Evolutionary conservation across 2,888 invertebrate genomes (phyloP).

Genomic region (Abrostola triplasia): DNA sequence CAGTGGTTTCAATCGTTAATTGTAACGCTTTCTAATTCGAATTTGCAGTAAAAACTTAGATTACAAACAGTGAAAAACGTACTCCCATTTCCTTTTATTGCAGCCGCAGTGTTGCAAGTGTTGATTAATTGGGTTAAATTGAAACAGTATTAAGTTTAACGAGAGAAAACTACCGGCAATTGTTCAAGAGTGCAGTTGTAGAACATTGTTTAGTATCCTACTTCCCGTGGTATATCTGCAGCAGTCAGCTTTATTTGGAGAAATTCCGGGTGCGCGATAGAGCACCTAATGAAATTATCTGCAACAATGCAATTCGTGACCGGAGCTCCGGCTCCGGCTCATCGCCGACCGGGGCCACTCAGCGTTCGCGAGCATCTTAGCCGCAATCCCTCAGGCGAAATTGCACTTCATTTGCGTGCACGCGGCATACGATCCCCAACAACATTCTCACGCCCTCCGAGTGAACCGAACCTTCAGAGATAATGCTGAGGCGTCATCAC

Average conservation of each 20-base stretch:
- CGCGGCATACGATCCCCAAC: conserved; percentile 68
- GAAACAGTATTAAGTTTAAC: conserved; percentile 57
- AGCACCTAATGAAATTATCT: conserved; percentile 76
- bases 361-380: conserved; percentile 66
- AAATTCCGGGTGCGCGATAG: conserved; percentile 53
- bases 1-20: conserved; percentile 49
- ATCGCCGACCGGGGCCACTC: conserved; percentile 55
- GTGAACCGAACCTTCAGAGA: conserved; percentile 60
- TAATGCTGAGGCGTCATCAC: conserved; percentile 61
- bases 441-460: conserved; percentile 78
- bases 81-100: conserved; percentile 41
- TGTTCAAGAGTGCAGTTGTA: conserved; percentile 30
- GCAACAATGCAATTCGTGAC: conserved; percentile 80
- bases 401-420: conserved; percentile 83
- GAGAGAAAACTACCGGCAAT: conserved; percentile 55
- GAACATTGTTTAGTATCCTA: conserved; percentile 27
- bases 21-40: conserved; percentile 57
- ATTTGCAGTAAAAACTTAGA: conserved; percentile 40
- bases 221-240: conserved; percentile 28
- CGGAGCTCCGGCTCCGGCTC: conserved; percentile 52
- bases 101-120: conserved; percentile 40
- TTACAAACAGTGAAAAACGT: conserved; percentile 35
- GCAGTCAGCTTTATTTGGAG: conserved; percentile 29
- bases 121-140: conserved; percentile 61
- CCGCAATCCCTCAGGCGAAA: conserved; percentile 76